Conservation (phyloP, 2,888 invertebrate species). For the Nemotelus nigrinus region DNA sequence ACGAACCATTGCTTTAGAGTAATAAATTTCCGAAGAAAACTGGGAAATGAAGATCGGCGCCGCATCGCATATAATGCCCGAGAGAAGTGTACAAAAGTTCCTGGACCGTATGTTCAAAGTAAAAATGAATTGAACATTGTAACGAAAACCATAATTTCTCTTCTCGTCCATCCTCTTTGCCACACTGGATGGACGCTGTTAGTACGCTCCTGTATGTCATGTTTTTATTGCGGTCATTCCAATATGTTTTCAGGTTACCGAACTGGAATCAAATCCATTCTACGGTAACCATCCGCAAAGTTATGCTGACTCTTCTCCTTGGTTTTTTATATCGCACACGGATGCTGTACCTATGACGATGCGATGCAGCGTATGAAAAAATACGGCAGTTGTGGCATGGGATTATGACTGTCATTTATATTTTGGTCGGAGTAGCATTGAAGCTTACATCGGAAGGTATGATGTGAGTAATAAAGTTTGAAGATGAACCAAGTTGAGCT, state of each 20-base stretch:
- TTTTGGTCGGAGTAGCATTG: not conserved
- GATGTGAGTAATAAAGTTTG: no score
- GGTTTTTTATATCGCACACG: conserved; percentile 20
- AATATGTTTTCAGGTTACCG: conserved; percentile 51
- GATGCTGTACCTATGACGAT: conserved; percentile 33
- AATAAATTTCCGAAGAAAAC: conserved; percentile 44
- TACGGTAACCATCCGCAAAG: conserved; percentile 51
- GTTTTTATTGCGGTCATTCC: conserved; percentile 51
- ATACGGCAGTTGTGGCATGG: conserved; percentile 45
- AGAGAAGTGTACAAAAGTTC: not conserved
- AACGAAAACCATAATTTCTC: conserved; percentile 2
- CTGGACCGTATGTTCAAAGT: conserved; percentile 22
- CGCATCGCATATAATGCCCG: no score
- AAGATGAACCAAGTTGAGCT: no score
- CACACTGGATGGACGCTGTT: not conserved
- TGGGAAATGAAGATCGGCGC: no score
- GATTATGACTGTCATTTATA: conserved; percentile 51
- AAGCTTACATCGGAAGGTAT: no score
- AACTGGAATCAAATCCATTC: conserved; percentile 51
- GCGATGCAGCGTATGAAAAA: conserved; percentile 14
- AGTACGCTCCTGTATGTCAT: conserved; percentile 36
- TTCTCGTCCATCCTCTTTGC: not conserved
- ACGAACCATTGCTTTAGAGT: conserved; percentile 46
- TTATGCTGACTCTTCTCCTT: conserved; percentile 47
- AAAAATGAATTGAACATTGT: conserved; percentile 40